phyloP scores from a whole-genome alignment of 2,888 invertebrate genomes.

The Campoplex capitator region DNA sequence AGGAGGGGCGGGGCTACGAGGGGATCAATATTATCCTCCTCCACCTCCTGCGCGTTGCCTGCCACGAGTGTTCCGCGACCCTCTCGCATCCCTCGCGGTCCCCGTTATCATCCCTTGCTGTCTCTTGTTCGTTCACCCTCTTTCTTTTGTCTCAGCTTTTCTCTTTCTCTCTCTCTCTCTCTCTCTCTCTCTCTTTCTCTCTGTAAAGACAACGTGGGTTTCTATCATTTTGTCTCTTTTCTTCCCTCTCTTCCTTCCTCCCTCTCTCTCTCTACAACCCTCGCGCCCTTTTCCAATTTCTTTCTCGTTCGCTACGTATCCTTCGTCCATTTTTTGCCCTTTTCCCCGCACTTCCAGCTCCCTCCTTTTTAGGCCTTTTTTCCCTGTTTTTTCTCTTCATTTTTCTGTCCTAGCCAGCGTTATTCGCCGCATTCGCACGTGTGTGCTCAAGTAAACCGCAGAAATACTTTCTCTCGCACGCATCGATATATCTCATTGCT shows the following conservation, averaged over 20 bases:
- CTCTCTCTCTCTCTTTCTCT: slow-evolving; percentile 41
- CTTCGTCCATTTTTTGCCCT: slow-evolving; percentile 31
- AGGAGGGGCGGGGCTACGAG: slow-evolving; percentile 84
- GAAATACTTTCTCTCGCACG: slow-evolving; percentile 23
- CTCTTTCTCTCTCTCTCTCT: no score
- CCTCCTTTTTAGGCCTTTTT: slow-evolving; percentile 39
- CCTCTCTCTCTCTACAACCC: slow-evolving; percentile 45
- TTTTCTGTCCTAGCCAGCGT: slow-evolving; percentile 28
- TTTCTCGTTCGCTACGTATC: slow-evolving; percentile 50
- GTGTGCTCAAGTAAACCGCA: slow-evolving; percentile 51
- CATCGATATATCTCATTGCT: slow-evolving; percentile 46
- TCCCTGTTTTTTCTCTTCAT: slow-evolving; percentile 19
- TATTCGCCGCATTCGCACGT: slow-evolving; percentile 46
- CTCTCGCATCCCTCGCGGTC: slow-evolving; percentile 68
- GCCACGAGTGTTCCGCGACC: slow-evolving; percentile 63
- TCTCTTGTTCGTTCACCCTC: slow-evolving; percentile 60
- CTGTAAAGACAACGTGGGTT: slow-evolving; percentile 27
- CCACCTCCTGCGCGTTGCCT: slow-evolving; percentile 76
- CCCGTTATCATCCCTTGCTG: slow-evolving; percentile 66
- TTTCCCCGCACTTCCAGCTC: slow-evolving; percentile 48
- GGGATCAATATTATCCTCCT: slow-evolving; percentile 85
- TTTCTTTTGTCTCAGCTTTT: slow-evolving; percentile 41
- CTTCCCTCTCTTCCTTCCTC: slow-evolving; percentile 67
- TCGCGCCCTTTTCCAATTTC: slow-evolving; percentile 64
- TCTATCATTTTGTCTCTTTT: slow-evolving; percentile 68